Base-by-base conservation (phyloP, 2,797 vertebrate species). In the Melanotaenia parkinsoni region DNA sequence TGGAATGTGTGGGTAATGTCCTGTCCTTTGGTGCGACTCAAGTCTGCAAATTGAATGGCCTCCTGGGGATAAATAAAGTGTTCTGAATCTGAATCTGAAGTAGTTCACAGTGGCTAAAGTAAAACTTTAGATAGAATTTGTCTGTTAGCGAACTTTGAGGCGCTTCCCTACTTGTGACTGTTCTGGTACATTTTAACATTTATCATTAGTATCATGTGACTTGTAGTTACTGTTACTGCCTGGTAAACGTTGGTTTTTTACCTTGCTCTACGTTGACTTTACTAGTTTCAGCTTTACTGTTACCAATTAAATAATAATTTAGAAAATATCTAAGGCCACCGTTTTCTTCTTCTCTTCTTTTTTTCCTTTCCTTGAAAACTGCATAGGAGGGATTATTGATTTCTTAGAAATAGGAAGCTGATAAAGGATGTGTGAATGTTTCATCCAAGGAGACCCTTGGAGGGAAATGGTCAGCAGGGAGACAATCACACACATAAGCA, bases 391-490 rank as follows among this genome's bases (percentile, higher is more conserved):
- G 70, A 70, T 76, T 88, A 91, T 92, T 90, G 91, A 93, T 90
- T 91, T 88, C 85, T 80, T 86, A 84, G 72, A 72, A 88, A 85
- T 81, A 85, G 66, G 78, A 88, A 79, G 87, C 79, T 76, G 88
- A 89, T 86, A 86, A 85, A 67, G 58, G 86, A 89, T 88, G 86
- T 88, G 86, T 76, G 83, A 89, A 90, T 91, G 86, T 90, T 88
- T 91, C 90, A 90, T 90, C 83, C 30, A 24, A 76, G 66, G 68
- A 84, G 79, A 86, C 77, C 66, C 82, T 84, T 72, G 58, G 58
- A 89, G 87, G 82, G 79, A 89, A 90, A 89, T 75, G 68, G 85
- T 84, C 84, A 86, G 79, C 59, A 22, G 72, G 75, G 83, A 91
- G 63, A 71, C 70, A 79, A 63, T 80, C 57, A 63, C 78, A 73